Conservation (phyloP, 2,797 vertebrate genomes). For the Sciaenops ocellatus region DNA sequence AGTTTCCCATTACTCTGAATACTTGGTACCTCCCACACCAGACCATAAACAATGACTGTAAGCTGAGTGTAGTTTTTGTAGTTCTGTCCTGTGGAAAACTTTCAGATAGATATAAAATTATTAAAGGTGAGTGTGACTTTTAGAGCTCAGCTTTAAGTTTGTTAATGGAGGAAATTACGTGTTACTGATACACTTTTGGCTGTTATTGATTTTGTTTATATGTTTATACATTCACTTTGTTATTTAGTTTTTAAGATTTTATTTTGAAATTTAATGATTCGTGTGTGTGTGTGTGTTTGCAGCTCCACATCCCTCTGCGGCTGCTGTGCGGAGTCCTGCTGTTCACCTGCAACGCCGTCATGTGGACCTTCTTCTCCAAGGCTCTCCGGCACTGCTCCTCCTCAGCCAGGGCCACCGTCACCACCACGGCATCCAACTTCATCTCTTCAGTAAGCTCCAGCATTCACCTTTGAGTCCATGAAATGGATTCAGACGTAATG, state of each 20-base stretch:
- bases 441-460: constrained; percentile 89
- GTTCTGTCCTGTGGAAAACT: neutral
- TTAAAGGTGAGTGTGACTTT: too few species aligned
- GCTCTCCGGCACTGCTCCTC: constrained; percentile 91
- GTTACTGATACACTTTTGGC: neutral
- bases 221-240: too few species aligned
- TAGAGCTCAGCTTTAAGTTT: too few species aligned
- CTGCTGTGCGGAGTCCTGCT: constrained; percentile 84
- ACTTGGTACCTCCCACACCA: too few species aligned
- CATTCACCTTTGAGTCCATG: neutral
- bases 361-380: constrained; percentile 96
- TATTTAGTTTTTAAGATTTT: too few species aligned
- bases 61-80: neutral
- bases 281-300: constrained; percentile 23
- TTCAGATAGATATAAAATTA: too few species aligned
- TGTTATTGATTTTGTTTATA: neutral
- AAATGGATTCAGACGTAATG: neutral
- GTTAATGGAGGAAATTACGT: neutral
- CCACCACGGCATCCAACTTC: constrained; percentile 92
- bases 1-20: too few species aligned
- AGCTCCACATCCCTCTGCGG: constrained; percentile 88
- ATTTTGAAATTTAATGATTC: neutral
- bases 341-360: constrained; percentile 89
- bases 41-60: neutral
- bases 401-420: constrained; percentile 92